A percentile compares a stretch with the other conserved stretches of the same genome.
phyloP scores from a whole-genome alignment of 2,888 invertebrate genomes.

The Aelia acuminata region DNA sequence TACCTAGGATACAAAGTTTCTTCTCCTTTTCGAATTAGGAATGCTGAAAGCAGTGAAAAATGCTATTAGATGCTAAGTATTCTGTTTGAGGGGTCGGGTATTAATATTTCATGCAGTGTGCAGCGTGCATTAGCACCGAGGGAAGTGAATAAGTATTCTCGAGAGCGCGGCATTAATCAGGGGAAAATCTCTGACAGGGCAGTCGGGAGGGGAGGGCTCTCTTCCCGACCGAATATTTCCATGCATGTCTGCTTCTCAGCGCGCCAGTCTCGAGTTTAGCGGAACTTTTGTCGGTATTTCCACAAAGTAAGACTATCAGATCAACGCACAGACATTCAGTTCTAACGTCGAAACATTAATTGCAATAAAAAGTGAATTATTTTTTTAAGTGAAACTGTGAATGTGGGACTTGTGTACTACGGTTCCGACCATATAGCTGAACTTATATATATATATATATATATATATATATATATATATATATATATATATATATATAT shows the following conservation, averaged over 20 bases:
- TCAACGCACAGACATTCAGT: not conserved
- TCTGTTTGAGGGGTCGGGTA: constrained; percentile 9
- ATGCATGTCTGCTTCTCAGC: not conserved
- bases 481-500: no score
- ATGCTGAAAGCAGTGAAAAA: not conserved
- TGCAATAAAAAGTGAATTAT: not conserved
- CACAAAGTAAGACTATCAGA: not conserved
- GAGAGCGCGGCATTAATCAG: constrained; percentile 11
- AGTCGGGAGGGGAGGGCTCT: not conserved
- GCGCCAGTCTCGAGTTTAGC: not conserved
- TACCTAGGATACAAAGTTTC: not conserved
- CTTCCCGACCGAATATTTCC: not conserved
- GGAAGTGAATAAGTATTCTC: constrained; percentile 14
- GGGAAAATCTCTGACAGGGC: not conserved
- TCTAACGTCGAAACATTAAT: not conserved
- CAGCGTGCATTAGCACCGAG: not conserved
- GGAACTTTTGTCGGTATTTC: not conserved
- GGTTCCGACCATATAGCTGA: no score
- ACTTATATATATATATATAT: no score
- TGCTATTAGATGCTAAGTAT: not conserved
- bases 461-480: no score
- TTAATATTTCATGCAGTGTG: constrained; percentile 8
- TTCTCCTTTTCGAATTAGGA: not conserved
- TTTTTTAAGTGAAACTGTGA: no score
- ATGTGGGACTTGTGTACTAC: no score